These are phyloP conservation scores for Aphaenogaster floridana DNA, from an alignment of 1,140 invertebrate genomes.

Conservation along the genomic window DNA sequence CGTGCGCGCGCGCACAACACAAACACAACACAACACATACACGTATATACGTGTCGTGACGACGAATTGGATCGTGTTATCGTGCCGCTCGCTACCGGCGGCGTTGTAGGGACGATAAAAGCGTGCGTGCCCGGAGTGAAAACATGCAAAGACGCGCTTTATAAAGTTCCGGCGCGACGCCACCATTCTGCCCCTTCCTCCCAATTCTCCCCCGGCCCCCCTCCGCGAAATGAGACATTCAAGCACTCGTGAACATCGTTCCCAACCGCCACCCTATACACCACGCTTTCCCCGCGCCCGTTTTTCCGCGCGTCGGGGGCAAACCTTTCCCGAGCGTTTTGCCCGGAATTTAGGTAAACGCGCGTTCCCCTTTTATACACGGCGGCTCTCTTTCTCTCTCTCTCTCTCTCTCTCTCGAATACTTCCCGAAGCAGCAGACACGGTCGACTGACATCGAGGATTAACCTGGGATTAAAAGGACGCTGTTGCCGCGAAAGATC, in stretches of 20 bases:
- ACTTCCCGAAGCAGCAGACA: slow-evolving; percentile 21
- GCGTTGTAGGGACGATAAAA: slow-evolving; percentile 68
- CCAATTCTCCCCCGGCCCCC: background rate
- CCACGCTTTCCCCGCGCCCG: background rate
- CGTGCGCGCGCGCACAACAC: background rate
- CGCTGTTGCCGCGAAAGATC: slow-evolving; percentile 27
- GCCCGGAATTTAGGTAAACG: slow-evolving; percentile 43
- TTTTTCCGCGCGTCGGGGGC: background rate
- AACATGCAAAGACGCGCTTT: slow-evolving; percentile 55
- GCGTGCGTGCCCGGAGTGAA: slow-evolving; percentile 55
- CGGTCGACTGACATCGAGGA: slow-evolving; percentile 51
- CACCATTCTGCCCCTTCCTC: background rate
- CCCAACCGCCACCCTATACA: slow-evolving; percentile 27
- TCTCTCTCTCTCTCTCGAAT: background rate
- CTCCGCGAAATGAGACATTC: slow-evolving; percentile 60
- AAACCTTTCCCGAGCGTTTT: slow-evolving; percentile 22
- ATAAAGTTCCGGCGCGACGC: slow-evolving; percentile 48
- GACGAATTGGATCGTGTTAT: slow-evolving; percentile 68
- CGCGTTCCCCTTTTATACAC: background rate
- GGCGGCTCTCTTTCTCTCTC: background rate
- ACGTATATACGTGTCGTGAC: slow-evolving; percentile 34
- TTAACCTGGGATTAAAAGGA: slow-evolving; percentile 47
- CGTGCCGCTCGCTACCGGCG: slow-evolving; percentile 43
- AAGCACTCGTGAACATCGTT: slow-evolving; percentile 49
- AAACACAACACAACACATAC: background rate